Base-by-base conservation (phyloP, 2,113 vertebrate genomes). In the Thymallus thymallus region DNA sequence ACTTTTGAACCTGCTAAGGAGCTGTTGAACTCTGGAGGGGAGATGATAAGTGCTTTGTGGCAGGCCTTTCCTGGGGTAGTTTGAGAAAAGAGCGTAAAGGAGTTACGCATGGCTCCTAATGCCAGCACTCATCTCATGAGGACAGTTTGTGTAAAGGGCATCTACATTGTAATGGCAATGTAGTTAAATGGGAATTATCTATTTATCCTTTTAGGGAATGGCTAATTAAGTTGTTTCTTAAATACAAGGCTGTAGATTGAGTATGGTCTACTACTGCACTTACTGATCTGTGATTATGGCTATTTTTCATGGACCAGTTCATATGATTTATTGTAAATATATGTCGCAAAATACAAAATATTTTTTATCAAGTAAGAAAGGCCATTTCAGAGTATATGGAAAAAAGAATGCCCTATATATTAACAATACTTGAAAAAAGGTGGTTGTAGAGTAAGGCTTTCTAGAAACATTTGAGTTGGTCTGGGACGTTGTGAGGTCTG, bases 1-100 rank as follows among this genome's bases (percentile, higher is more conserved):
- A 35, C 30, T 66, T 26, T 24, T 32, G 26, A 32, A 66, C 63
- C 20, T 7, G 63, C 63, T 32, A 20, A n/a, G 23, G 56, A 60
- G 18, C 56, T 60, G 20, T 22, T 60, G n/a, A 60, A 5, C 56
- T 60, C 56, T 5, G 63, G 4, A 24, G 16, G 63, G 13, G 14
- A 6, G 29, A 29, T 64, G 62, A 64, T 64, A 32, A 66, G 63
- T 66, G 63, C 29, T 66, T 10, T 32, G 26, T 66, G 63, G 63
- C 26, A 32, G 63, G 13, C 16, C 24, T 5, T 29, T 64, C 62
- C 26, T 3, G 63, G 29, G 63, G 30, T 16, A 66, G 30, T 18
- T 30, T 32, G 16, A 66, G 30, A 9, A 6, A 32, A 32, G 18
- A 66, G 29, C 7, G 7, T 22, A 32, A 32, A 18, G 29, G 63